A percentile compares a stretch with the other conserved stretches of the same genome.
Conservation (phyloP, 2,888 invertebrate genomes). For the Adelognathus sp. region DNA sequence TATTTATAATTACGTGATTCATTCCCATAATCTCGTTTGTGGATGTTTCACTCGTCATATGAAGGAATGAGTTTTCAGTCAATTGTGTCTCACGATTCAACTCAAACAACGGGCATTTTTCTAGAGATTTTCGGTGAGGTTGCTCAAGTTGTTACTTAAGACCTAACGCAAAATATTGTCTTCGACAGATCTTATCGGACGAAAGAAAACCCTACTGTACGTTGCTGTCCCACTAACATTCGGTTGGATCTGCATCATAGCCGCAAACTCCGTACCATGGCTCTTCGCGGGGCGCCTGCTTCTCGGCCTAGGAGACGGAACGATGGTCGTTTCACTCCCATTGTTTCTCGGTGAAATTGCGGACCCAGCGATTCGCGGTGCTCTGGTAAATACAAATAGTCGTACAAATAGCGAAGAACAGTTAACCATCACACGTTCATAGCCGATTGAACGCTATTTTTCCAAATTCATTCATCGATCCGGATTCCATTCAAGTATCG, state of each 20-base stretch:
- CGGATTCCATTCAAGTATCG: no score
- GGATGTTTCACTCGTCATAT: no score
- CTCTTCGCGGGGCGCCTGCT: constrained; percentile 73
- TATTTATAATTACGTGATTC: no score
- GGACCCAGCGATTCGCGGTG: constrained; percentile 75
- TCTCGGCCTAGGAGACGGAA: constrained; percentile 74
- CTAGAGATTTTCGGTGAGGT: no score
- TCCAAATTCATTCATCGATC: no score
- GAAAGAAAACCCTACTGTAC: constrained; percentile 72
- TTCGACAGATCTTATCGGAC: constrained; percentile 70
- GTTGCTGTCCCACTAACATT: constrained; percentile 68
- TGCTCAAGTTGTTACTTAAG: no score
- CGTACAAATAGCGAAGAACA: background rate
- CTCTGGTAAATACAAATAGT: constrained; percentile 68
- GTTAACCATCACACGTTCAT: no score
- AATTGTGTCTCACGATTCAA: no score
- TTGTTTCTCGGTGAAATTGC: constrained; percentile 75
- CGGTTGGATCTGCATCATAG: constrained; percentile 74
- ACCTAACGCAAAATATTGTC: background rate
- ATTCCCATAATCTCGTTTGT: no score
- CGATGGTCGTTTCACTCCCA: constrained; percentile 57
- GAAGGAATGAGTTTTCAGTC: no score
- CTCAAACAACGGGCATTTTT: no score
- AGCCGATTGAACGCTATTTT: no score
- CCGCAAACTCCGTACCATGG: constrained; percentile 72